Percentiles rank a stretch among this genome's conserved stretches.
These are phyloP conservation scores for Subacronicta megacephala DNA, from an alignment of 2,888 invertebrate genomes.

Conservation along the genomic window DNA sequence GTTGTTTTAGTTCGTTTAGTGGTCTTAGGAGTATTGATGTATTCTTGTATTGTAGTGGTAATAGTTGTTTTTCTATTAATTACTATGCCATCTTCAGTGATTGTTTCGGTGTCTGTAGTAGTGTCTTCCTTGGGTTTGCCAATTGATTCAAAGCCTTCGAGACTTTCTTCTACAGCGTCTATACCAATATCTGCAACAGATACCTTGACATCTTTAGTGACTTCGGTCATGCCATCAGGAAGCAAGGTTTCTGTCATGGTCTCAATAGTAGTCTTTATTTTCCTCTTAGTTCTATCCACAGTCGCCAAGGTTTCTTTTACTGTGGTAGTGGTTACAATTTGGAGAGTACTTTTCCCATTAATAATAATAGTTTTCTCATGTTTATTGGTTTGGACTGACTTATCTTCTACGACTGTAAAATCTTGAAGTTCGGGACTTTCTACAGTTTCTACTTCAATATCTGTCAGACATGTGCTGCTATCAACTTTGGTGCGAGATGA, in stretches of 20 bases:
- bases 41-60: conserved; percentile 71
- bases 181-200: conserved; percentile 74
- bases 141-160: conserved; percentile 65
- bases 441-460: conserved; percentile 69
- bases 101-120: conserved; percentile 63
- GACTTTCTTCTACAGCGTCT: conserved; percentile 57
- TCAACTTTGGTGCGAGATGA: conserved; percentile 81
- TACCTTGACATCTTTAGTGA: conserved; percentile 81
- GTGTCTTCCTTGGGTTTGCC: conserved; percentile 70
- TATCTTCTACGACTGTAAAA: conserved; percentile 73
- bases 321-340: conserved; percentile 78
- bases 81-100: conserved; percentile 69
- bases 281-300: conserved; percentile 73
- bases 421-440: conserved; percentile 73
- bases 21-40: conserved; percentile 56
- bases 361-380: conserved; percentile 71
- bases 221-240: conserved; percentile 79
- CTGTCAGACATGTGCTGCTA: conserved; percentile 76
- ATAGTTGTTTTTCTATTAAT: conserved; percentile 76
- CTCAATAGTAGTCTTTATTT: conserved; percentile 80
- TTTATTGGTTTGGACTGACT: conserved; percentile 71
- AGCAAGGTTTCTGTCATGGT: conserved; percentile 78
- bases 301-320: conserved; percentile 77
- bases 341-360: conserved; percentile 75
- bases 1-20: conserved; percentile 71